These are phyloP conservation scores for Myopa tessellatipennis DNA, from an alignment of 2,888 invertebrate species.

Conservation along the genomic window DNA sequence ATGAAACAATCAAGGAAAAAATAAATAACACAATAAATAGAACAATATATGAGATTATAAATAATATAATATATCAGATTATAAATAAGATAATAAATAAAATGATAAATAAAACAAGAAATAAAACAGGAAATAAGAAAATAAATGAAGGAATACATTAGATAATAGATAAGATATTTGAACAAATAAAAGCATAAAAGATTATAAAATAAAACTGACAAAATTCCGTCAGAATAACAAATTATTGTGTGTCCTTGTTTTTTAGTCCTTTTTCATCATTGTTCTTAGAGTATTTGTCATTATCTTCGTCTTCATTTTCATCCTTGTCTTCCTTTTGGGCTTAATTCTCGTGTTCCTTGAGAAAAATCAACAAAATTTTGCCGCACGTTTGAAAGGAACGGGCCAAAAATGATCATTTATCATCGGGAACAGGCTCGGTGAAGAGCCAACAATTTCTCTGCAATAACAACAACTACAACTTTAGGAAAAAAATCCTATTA, in stretches of 20 bases:
- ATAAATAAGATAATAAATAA: background rate
- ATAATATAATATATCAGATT: background rate
- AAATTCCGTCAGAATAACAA: background rate
- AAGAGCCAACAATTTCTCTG: background rate
- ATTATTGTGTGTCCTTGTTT: background rate
- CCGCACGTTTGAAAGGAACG: background rate
- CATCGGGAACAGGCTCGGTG: background rate
- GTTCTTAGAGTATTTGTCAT: background rate
- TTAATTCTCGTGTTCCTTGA: too few relatives aligned
- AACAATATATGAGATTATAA: background rate
- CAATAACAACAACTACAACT: constrained; percentile 16
- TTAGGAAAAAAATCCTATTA: background rate
- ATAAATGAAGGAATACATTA: too few relatives aligned
- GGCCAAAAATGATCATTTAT: background rate
- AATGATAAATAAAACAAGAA: background rate
- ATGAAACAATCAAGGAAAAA: background rate
- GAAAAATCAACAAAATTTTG: background rate
- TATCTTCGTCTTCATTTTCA: background rate
- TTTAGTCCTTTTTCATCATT: too few relatives aligned
- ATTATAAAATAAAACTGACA: background rate
- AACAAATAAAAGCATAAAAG: background rate
- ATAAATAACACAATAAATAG: background rate
- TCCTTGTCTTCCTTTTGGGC: background rate
- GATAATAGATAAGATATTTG: background rate
- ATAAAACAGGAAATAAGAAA: background rate